Evolutionary conservation across 2,888 invertebrate genomes (phyloP), one percentile per base, ranked within the genome.

Genomic region (Seira sanloemensis): DNA sequence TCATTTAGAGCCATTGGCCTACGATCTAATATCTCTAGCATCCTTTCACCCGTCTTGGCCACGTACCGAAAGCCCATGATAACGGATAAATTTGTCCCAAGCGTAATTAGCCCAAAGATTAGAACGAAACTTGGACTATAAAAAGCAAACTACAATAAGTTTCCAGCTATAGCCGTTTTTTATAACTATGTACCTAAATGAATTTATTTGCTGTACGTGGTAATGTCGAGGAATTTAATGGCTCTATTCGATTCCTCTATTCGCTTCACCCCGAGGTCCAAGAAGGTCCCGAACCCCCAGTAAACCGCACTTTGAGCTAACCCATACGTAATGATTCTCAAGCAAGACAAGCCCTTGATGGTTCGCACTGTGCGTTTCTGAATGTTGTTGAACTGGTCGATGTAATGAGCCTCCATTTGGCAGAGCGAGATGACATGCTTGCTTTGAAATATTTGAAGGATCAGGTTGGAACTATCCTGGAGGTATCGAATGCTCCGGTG

Each of bases 361-460:
- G 9, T 25, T 50, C 65, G 37, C 21, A 62, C 18, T 16, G 74
- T 68, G 24, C 65, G 23, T 66, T 27, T 74, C 46, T 86, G 84
- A 16, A 86, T 25, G 1, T 21, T 24, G 19, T 79, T 78, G 67
- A 85, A 78, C 37, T 72, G 68, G 1, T 78, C 73, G 1, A 84
- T 24, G 25, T 78, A 87, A 68, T 81, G 75, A 5, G 79, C 65
- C 69, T 87, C 87, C 68, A 87, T 54, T 58, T 87, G 87, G 12
- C 76, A 75, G 23, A 74, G 72, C 1, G 83, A 77, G 16, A 87
- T 84, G 0, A 66, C 66, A 50, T 81, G 84, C 9, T 77, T 79
- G 24, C 83, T 78, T 23, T 50, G 67, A 68, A 87, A 84, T 19
- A 86, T 80, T 69, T 86, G 72, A 1, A 84, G 24, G 66, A 87